Conservation (phyloP, 2,797 vertebrate species). For the Acanthornis magna region DNA sequence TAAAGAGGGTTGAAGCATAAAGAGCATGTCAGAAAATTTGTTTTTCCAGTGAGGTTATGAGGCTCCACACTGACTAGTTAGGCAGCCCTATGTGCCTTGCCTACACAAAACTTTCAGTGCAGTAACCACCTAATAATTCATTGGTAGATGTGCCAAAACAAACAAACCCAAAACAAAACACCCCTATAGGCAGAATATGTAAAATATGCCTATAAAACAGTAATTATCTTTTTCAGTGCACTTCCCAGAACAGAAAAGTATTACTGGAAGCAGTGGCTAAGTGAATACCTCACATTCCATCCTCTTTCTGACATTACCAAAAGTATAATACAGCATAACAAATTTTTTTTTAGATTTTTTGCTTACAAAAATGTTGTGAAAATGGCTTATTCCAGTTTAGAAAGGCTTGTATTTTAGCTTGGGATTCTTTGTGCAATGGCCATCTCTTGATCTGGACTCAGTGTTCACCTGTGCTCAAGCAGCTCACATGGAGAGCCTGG, state of each 20-base stretch:
- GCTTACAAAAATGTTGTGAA: neutral
- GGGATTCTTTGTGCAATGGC: neutral
- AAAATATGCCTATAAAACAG: slow-evolving; percentile 9
- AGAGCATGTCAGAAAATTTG: neutral
- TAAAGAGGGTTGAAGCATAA: neutral
- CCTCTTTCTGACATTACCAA: neutral
- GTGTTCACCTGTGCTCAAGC: fast-evolving
- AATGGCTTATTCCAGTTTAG: neutral
- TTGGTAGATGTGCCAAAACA: neutral
- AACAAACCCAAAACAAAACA: neutral
- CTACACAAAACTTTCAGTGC: neutral
- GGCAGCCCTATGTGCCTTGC: neutral
- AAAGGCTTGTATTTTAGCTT: neutral
- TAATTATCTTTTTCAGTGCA: neutral
- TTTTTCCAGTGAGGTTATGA: neutral
- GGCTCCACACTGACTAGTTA: neutral
- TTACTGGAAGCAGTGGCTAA: slow-evolving; percentile 5
- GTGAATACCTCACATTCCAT: neutral
- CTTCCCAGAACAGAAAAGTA: neutral
- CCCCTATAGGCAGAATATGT: neutral
- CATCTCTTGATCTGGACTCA: fast-evolving
- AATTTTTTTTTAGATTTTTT: neutral
- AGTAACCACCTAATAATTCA: slow-evolving; percentile 21
- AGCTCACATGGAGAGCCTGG: fast-evolving
- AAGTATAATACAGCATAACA: neutral